These are phyloP conservation scores for Crossoptilon crossoptilon DNA, from an alignment of 2,797 vertebrate species.

Conservation along the genomic window DNA sequence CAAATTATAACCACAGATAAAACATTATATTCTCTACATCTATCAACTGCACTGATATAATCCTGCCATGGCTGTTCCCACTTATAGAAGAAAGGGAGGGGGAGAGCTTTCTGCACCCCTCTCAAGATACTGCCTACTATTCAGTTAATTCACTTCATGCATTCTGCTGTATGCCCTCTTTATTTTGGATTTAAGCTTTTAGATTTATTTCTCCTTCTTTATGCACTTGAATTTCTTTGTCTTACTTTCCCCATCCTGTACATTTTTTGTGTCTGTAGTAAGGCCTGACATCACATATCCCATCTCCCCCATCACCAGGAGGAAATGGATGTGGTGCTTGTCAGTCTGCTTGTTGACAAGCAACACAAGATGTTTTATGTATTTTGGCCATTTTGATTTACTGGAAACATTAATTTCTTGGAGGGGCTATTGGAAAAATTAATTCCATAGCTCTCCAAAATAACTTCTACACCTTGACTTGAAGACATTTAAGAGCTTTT, in stretches of 20 bases:
- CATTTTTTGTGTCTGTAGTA: not conserved
- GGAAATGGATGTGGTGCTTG: not conserved
- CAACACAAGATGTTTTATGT: not conserved
- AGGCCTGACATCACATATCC: not conserved
- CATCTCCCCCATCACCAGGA: not conserved
- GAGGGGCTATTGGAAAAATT: conserved; percentile 30
- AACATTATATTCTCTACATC: not conserved
- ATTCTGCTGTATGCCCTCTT: not conserved
- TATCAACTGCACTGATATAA: not conserved
- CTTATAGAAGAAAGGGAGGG: not conserved
- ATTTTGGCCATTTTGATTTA: conserved; percentile 10
- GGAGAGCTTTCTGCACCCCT: not conserved
- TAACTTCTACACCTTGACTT: conserved; percentile 31
- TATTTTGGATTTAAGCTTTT: not conserved
- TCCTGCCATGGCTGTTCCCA: not conserved
- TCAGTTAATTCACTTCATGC: not conserved
- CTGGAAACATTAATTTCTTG: conserved; percentile 31
- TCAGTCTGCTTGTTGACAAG: not conserved
- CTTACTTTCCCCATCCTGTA: not conserved
- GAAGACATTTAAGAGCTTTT: not conserved
- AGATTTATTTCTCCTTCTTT: not conserved
- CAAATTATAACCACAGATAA: not conserved
- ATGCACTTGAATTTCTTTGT: not conserved
- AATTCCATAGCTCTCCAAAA: not conserved
- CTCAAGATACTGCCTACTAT: not conserved